These are phyloP conservation scores for Empis livida DNA, from an alignment of 2,888 invertebrate species.

Conservation along the genomic window DNA sequence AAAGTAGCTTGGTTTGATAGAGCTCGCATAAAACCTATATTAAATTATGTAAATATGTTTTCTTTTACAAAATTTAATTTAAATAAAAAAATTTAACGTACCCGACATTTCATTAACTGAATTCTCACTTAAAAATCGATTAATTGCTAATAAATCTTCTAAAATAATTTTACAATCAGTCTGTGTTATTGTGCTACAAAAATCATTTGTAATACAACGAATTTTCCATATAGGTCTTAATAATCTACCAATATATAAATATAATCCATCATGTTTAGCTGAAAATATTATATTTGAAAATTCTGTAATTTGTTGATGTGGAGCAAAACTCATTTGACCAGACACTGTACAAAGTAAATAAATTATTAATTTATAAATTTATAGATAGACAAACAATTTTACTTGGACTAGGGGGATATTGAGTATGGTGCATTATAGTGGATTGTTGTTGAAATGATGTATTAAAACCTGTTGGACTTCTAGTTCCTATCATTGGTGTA, in stretches of 20 bases:
- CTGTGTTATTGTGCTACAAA: constrained; percentile 52
- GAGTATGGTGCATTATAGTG: constrained; percentile 33
- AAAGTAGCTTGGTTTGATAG: constrained; percentile 15
- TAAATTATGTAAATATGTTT: background rate
- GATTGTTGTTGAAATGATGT: constrained; percentile 14
- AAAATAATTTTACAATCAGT: constrained; percentile 62
- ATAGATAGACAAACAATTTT: constrained; percentile 13
- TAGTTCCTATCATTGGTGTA: constrained; percentile 25
- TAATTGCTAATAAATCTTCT: constrained; percentile 59
- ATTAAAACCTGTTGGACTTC: constrained; percentile 30
- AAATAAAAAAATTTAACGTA: constrained; percentile 5
- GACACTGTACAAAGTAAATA: background rate
- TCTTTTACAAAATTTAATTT: background rate
- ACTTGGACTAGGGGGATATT: constrained; percentile 36
- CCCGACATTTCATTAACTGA: constrained; percentile 36
- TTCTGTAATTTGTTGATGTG: constrained; percentile 16
- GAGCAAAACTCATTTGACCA: constrained; percentile 8
- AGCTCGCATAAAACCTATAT: constrained; percentile 19
- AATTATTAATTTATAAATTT: background rate
- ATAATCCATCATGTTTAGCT: constrained; percentile 86
- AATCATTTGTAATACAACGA: constrained; percentile 56
- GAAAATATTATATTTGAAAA: constrained; percentile 41
- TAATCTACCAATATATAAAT: constrained; percentile 79
- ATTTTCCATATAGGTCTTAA: constrained; percentile 80
- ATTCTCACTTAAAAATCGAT: constrained; percentile 59